Evolutionary conservation across 2,888 invertebrate genomes (phyloP), one percentile per base, ranked within the genome.

Genomic region (Parascotia fuliginaria): DNA sequence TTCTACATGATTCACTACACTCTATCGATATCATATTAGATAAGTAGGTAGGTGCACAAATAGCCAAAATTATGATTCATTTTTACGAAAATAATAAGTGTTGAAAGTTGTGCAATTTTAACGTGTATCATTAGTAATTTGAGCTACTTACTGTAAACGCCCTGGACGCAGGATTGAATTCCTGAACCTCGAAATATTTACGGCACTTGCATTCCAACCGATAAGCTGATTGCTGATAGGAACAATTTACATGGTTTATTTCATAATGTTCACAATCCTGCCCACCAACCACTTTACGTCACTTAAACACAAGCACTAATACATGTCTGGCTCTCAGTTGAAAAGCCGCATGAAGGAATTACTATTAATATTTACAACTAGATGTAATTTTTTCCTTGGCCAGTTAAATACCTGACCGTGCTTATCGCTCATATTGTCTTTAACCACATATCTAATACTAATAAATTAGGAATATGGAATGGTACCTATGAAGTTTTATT

Each of bases 351-450:
- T 38, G 41, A 51, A 53, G 56, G 50, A 55, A 51, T 27, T 37
- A 51, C 34, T 57, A 45, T 28, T 52, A 31, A 34, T 42, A 34
- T 39, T 38, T 41, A 48, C 33, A 34, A 42, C 29, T 38, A 40
- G 49, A 42, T 49, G 48, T 55, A 48, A 31, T 37, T 43, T 59
- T 55, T 48, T 38, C 42, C 44, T 29, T 37, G 29, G 28, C 46
- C 34, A 39, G 43, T 42, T 42, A 28, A 28, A 34, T 15, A 19
- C 11, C 7, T 7, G 9, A n/a, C n/a, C 11, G 5, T 14, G 11
- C n/a, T 37, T 9, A 11, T 12, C 28, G 13, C n/a, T 43, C 11
- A 16, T n/a, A 1, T 31, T 19, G 16, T 12, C n/a, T 12, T 27
- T 14, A 29, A 39, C 9, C 0, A 14, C 32, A 32, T n/a, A n/a